Conservation (phyloP, 1,140 invertebrate species). For the Drosophila gunungcola region DNA sequence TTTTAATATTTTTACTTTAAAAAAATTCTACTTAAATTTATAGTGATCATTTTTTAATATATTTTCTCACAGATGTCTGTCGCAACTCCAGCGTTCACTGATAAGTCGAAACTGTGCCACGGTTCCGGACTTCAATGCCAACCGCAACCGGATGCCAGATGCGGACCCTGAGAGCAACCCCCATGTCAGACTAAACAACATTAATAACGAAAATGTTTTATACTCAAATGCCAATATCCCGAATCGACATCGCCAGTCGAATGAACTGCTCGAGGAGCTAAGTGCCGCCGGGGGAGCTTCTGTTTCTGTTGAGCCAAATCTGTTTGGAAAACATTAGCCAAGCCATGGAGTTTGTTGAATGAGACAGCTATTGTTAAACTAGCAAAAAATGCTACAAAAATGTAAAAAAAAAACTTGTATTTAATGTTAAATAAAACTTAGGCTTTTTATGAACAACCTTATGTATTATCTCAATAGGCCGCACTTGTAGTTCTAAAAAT, state of each 20-base stretch:
- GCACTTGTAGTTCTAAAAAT: too few relatives aligned
- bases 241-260: conserved; percentile 71
- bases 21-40: too few relatives aligned
- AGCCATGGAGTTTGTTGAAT: neutral
- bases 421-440: conserved; percentile 10
- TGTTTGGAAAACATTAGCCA: conserved; percentile 73
- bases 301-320: conserved; percentile 53
- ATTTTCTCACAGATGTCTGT: conserved; percentile 79
- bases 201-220: conserved; percentile 46
- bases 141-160: conserved; percentile 22
- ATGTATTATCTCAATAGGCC: neutral
- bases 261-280: conserved; percentile 72
- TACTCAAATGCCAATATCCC: conserved; percentile 39
- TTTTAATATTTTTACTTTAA: too few relatives aligned
- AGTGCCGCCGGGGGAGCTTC: conserved; percentile 39
- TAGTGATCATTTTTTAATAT: neutral
- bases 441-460: conserved; percentile 5
- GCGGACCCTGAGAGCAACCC: conserved; percentile 26
- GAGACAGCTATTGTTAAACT: conserved; percentile 22
- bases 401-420: conserved; percentile 53
- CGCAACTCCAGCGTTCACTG: conserved; percentile 84
- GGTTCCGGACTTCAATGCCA: conserved; percentile 40
- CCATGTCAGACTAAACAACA: conserved; percentile 22
- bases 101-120: conserved; percentile 48
- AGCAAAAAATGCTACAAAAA: conserved; percentile 78